Percentiles rank a stretch among this genome's conserved stretches.
Evolutionary conservation across 2,888 invertebrate species (phyloP).

Genomic region (Leptarthrus brevirostris): DNA sequence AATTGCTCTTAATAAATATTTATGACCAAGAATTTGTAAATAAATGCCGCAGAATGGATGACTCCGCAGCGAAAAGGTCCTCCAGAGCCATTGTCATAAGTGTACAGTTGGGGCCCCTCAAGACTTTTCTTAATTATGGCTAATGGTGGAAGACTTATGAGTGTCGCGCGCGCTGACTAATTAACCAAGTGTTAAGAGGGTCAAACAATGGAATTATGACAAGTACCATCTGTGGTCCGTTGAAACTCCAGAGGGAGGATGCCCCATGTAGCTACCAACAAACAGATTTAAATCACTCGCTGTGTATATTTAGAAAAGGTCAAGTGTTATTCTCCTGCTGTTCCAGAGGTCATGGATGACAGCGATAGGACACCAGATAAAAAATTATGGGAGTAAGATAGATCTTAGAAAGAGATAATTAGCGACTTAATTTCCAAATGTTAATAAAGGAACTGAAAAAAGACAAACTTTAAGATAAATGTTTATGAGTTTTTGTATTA

Average conservation of each 20-base stretch:
- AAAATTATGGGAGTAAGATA: too few species aligned
- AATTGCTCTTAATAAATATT: slow-evolving; percentile 54
- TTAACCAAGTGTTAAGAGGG: slow-evolving; percentile 54
- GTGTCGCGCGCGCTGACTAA: slow-evolving; percentile 55
- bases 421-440: too few species aligned
- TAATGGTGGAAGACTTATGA: slow-evolving; percentile 48
- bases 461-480: too few species aligned
- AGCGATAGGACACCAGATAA: too few species aligned
- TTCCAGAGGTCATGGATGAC: neutral
- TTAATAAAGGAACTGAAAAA: too few species aligned
- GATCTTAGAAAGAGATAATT: too few species aligned
- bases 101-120: slow-evolving; percentile 34
- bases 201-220: slow-evolving; percentile 54
- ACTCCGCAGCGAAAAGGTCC: slow-evolving; percentile 24
- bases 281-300: slow-evolving; percentile 46
- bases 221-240: slow-evolving; percentile 34
- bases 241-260: neutral
- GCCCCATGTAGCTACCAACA: neutral
- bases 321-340: slow-evolving; percentile 27
- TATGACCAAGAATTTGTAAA: slow-evolving; percentile 50
- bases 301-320: slow-evolving; percentile 40
- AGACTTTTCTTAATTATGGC: slow-evolving; percentile 50
- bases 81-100: slow-evolving; percentile 23
- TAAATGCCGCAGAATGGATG: slow-evolving; percentile 39
- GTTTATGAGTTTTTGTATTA: too few species aligned